A percentile compares a stretch with the other conserved stretches of the same genome.
phyloP scores from a whole-genome alignment of 2,113 vertebrate species.

The Cathartes aura region DNA sequence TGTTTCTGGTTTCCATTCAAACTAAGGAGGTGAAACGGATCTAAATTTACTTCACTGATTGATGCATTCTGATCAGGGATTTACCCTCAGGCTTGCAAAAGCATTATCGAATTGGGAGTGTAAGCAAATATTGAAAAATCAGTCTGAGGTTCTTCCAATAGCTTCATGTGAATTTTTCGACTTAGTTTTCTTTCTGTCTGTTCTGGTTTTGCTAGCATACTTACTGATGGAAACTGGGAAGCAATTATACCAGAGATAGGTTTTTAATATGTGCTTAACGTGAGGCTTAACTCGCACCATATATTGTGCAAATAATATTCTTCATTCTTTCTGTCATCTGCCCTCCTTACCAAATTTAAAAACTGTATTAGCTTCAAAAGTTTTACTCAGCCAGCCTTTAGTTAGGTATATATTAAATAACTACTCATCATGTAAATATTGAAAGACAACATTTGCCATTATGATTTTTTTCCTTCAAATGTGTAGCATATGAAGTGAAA shows the following conservation, averaged over 20 bases:
- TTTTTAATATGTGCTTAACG: neutral
- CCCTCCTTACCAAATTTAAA: neutral
- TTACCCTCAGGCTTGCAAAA: neutral
- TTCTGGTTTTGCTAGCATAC: neutral
- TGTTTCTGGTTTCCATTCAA: neutral
- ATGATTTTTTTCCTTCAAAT: neutral
- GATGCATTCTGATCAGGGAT: neutral
- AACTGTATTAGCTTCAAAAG: neutral
- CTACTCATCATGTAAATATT: neutral
- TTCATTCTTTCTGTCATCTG: neutral
- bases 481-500: neutral
- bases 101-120: neutral
- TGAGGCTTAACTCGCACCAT: neutral
- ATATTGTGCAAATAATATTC: neutral
- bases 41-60: neutral
- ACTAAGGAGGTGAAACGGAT: neutral
- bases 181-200: neutral
- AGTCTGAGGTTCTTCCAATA: neutral
- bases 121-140: neutral
- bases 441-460: neutral
- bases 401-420: neutral
- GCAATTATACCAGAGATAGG: neutral
- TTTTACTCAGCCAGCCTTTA: neutral
- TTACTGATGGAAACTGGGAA: neutral
- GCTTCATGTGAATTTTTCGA: neutral